These are phyloP conservation scores for Scaptomyza graminum DNA, from an alignment of 1,140 invertebrate genomes.

Conservation along the genomic window DNA sequence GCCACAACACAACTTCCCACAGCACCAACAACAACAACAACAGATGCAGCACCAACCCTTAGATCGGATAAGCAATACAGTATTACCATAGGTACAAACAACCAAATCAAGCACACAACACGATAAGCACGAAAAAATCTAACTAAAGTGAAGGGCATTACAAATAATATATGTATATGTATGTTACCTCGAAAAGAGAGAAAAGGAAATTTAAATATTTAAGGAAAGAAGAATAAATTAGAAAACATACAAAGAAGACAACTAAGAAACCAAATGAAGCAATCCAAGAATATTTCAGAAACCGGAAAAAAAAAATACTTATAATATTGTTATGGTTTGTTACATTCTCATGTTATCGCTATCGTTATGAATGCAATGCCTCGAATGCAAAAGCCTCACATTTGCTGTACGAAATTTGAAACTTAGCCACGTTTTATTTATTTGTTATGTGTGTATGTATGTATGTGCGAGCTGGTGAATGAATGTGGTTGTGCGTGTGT, in stretches of 20 bases:
- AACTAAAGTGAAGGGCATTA: neutral
- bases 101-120: neutral
- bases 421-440: conserved; percentile 1
- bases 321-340: neutral
- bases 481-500: conserved; percentile 3
- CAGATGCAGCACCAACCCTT: conserved; percentile 6
- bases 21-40: conserved; percentile 22
- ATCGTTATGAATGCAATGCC: conserved; percentile 10
- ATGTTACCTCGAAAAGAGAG: conserved; percentile 2
- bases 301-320: too few relatives aligned
- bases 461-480: neutral
- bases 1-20: conserved; percentile 6
- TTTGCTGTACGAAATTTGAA: conserved; percentile 19
- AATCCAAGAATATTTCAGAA: conserved; percentile 38
- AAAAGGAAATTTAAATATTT: conserved; percentile 16
- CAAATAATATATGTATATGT: conserved; percentile 9
- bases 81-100: conserved; percentile 61
- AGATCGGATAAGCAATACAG: conserved; percentile 49
- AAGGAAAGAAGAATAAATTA: conserved; percentile 12
- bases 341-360: neutral
- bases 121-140: conserved; percentile 12
- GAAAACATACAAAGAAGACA: neutral
- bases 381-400: conserved; percentile 16
- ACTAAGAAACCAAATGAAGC: conserved; percentile 4
- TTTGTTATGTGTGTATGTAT: neutral